Conservation (phyloP, 2,797 vertebrate species). For the Hozukius guyotensis region DNA sequence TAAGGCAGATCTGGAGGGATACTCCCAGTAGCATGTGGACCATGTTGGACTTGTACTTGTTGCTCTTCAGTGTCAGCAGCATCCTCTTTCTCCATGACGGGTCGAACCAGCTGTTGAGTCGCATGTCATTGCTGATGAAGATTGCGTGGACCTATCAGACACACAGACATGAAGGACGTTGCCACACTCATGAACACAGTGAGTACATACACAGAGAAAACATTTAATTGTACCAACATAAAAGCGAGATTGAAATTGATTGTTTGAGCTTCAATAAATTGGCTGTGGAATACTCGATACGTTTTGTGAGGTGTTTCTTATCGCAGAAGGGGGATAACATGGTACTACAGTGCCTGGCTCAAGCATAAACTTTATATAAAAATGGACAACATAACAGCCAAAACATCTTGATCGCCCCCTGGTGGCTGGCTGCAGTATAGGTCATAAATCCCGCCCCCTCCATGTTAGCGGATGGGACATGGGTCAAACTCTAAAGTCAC, state of each 20-base stretch:
- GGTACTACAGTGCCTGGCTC: neutral
- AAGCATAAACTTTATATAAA: too few species aligned
- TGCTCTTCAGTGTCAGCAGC: conserved; percentile 96
- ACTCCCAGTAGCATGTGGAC: conserved; percentile 97
- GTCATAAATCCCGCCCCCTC: too few species aligned
- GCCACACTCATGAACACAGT: neutral
- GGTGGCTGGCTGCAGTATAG: neutral
- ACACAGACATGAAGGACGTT: neutral
- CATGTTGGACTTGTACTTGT: conserved; percentile 97
- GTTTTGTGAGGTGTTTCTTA: neutral
- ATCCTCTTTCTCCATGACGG: conserved; percentile 97
- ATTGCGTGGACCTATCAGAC: conserved; percentile 90
- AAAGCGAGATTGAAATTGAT: neutral
- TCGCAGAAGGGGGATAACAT: neutral
- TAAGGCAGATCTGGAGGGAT: conserved; percentile 95
- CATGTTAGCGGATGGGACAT: too few species aligned
- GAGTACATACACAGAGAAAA: neutral
- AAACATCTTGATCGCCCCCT: too few species aligned
- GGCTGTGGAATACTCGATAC: too few species aligned
- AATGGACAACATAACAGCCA: too few species aligned
- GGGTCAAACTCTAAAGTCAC: too few species aligned
- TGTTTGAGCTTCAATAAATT: neutral
- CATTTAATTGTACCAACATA: neutral
- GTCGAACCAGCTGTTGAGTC: conserved; percentile 98
- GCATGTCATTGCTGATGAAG: conserved; percentile 99